phyloP scores from a whole-genome alignment of 2,113 vertebrate species.

The Nannospalax galili region DNA sequence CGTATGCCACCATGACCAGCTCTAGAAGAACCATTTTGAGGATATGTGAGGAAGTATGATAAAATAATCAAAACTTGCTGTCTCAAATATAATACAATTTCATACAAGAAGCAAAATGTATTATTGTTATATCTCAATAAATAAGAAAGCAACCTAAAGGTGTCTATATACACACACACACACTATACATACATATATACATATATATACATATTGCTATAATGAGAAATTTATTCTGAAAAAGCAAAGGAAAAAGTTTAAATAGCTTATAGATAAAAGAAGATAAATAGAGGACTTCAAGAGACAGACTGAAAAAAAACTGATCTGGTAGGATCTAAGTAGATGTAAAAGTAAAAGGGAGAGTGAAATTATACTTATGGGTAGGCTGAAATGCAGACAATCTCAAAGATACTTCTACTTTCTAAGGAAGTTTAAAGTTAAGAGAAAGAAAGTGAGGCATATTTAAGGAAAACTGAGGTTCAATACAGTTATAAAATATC shows the following conservation, averaged over 20 bases:
- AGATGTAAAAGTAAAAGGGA: constrained; percentile 24
- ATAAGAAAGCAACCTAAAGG: not conserved
- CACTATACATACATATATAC: not conserved
- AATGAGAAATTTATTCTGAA: too few relatives aligned
- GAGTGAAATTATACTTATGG: constrained; percentile 3
- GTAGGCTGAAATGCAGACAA: not conserved
- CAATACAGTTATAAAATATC: constrained; percentile 14
- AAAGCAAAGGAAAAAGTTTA: not conserved
- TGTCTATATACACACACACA: not conserved
- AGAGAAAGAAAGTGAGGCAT: not conserved
- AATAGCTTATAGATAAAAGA: constrained; percentile 36
- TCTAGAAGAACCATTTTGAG: not conserved
- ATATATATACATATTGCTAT: too few relatives aligned
- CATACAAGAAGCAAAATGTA: not conserved
- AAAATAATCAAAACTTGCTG: constrained; percentile 10
- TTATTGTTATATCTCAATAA: not conserved
- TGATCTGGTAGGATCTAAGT: not conserved
- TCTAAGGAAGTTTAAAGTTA: not conserved
- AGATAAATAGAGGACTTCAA: not conserved
- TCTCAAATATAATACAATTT: constrained; percentile 22
- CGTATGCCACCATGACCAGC: too few relatives aligned
- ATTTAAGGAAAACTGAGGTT: not conserved
- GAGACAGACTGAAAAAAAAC: constrained; percentile 16
- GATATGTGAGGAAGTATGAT: not conserved
- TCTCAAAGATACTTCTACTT: not conserved